These are phyloP conservation scores for Heliconius cydno DNA, from an alignment of 2,888 invertebrate species.

Conservation along the genomic window DNA sequence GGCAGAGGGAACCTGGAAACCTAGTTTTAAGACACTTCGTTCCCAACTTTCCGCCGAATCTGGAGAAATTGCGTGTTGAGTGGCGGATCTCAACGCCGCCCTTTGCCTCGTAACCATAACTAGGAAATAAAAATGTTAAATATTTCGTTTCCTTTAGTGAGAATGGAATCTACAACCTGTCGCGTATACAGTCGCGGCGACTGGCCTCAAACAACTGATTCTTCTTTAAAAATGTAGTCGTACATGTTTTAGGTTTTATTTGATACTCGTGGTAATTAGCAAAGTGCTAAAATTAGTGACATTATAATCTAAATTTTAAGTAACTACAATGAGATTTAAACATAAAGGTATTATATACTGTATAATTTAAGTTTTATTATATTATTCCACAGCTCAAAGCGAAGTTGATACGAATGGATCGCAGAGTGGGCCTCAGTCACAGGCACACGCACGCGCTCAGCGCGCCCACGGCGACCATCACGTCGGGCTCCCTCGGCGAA, in stretches of 20 bases:
- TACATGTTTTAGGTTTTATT: too few species aligned
- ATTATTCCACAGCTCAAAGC: conserved; percentile 81
- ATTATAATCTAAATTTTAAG: too few species aligned
- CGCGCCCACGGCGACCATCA: conserved; percentile 52
- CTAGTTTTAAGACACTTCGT: background rate
- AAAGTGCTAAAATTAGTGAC: too few species aligned
- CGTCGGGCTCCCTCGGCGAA: conserved; percentile 45
- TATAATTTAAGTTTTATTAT: background rate
- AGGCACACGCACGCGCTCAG: conserved; percentile 75
- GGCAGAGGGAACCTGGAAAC: background rate
- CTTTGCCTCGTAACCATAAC: background rate
- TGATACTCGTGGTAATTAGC: too few species aligned
- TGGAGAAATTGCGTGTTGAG: background rate
- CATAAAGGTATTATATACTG: too few species aligned
- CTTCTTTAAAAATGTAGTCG: too few species aligned
- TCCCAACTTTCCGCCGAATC: background rate
- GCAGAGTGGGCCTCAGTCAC: conserved; percentile 77
- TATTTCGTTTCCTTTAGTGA: background rate
- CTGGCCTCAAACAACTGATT: too few species aligned
- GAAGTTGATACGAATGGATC: conserved; percentile 87
- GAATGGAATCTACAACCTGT: background rate
- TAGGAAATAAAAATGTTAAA: background rate
- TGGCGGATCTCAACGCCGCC: background rate
- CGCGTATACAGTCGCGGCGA: too few species aligned
- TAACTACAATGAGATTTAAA: too few species aligned